Conservation (phyloP, 1,140 invertebrate species). For the Drosophila carrolli region DNA sequence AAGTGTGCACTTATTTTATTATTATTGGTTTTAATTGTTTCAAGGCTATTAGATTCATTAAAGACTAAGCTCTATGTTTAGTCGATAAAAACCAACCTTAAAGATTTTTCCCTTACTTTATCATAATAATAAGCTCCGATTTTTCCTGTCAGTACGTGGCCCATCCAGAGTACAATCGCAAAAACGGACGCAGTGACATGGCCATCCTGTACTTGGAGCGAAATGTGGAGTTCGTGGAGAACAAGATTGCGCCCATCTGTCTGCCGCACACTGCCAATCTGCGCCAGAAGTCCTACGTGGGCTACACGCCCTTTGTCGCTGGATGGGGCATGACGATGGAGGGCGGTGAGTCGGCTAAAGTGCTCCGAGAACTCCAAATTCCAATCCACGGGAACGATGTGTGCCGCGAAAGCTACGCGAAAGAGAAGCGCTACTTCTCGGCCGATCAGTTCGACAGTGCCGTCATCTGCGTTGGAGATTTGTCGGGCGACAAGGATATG, state of each 20-base stretch:
- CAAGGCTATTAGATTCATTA: too few relatives aligned
- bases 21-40: too few relatives aligned
- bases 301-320: slow-evolving; percentile 88
- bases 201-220: slow-evolving; percentile 69
- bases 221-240: slow-evolving; percentile 60
- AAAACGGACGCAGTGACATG: slow-evolving; percentile 73
- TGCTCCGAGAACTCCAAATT: slow-evolving; percentile 86
- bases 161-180: slow-evolving; percentile 63
- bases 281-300: slow-evolving; percentile 60
- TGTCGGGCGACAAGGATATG: slow-evolving; percentile 90
- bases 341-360: slow-evolving; percentile 85
- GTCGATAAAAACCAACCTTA: too few relatives aligned
- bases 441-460: slow-evolving; percentile 86
- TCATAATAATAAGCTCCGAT: too few relatives aligned
- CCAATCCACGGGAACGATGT: slow-evolving; percentile 88
- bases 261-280: slow-evolving; percentile 48
- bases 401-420: slow-evolving; percentile 88
- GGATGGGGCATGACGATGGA: slow-evolving; percentile 89
- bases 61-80: too few relatives aligned
- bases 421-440: slow-evolving; percentile 86
- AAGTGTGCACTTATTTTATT: too few relatives aligned
- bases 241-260: slow-evolving; percentile 64
- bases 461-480: slow-evolving; percentile 91
- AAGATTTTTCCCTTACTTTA: too few relatives aligned
- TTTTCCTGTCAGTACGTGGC: slow-evolving; percentile 27